Evolutionary conservation across 2,888 invertebrate species (phyloP), one percentile per base, ranked within the genome.

Genomic region (Eueremaeus valkanovi): DNA sequence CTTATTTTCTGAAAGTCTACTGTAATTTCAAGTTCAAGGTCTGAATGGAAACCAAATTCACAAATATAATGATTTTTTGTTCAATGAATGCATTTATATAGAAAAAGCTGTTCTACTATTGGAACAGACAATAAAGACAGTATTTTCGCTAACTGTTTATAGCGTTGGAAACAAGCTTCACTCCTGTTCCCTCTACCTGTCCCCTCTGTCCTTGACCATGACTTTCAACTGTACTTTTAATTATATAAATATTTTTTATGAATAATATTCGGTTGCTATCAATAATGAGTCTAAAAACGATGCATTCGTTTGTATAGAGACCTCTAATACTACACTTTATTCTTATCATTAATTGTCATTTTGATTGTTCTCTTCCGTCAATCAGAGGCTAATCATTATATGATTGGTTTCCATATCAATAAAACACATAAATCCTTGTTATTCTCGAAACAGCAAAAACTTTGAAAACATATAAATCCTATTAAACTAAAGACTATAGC

Each of bases 21-120:
- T 1, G 29, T 58, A n/a, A 66, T 16, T 40, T 66, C 66, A 66
- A 66, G 66, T 66, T 66, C 66, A 66, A 66, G 66, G 66, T 66
- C 66, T 66, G 24, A 66, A 40, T 66, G 66, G 40, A 66, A 66
- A 66, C 33, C 36, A 36, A 66, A 33, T n/a, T 18, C 21, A 1
- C 11, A 33, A 66, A 66, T 63, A 21, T 36, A 63, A 36, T 63
- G 31, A 40, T 8, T 36, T 66, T 66, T 36, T 66, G 66, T 24
- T 36, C 66, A 66, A 36, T 66, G 66, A 58, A 58, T 58, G 13
- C 29, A 13, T 29, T 49, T n/a, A 21, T 13, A 24, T 27, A 58
- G 58, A 29, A 58, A 58, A 58, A 58, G 58, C 58, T 58, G 58
- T 58, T 58, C 24, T 24, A 5, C 3, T 29, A 5, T 31, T 45